Evolutionary conservation across 2,797 vertebrate genomes (phyloP).

Genomic region (Oreochromis mossambicus): DNA sequence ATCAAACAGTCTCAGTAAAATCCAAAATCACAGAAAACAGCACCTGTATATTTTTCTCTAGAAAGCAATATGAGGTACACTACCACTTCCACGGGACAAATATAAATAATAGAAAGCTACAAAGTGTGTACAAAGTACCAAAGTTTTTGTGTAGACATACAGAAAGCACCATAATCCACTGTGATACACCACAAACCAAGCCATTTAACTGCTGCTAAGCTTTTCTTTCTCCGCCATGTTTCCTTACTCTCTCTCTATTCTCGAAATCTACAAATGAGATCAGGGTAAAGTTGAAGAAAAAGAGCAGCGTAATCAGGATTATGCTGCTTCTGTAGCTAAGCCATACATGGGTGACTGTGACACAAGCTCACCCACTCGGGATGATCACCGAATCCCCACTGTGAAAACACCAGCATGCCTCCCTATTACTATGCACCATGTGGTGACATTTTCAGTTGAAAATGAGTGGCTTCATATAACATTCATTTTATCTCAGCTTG

Average conservation of each 20-base stretch:
- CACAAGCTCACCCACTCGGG: neutral
- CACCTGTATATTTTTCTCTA: neutral
- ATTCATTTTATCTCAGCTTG: neutral
- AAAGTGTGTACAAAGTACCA: neutral
- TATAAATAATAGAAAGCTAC: neutral
- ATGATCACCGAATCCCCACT: neutral
- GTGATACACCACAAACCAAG: neutral
- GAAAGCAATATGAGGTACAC: neutral
- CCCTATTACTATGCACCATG: neutral
- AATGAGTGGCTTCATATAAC: neutral
- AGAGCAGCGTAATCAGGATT: constrained; percentile 8
- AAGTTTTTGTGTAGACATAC: neutral
- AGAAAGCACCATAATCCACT: neutral
- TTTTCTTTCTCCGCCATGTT: neutral
- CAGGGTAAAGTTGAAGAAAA: neutral
- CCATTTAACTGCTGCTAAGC: neutral
- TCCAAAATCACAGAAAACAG: neutral
- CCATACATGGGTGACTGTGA: neutral
- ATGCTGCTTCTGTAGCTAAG: neutral
- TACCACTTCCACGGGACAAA: neutral
- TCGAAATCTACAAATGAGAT: constrained; percentile 11
- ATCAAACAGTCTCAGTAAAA: neutral
- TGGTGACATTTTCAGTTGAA: neutral
- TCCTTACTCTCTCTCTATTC: neutral
- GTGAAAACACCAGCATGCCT: neutral